Percentiles rank a stretch among this genome's conserved stretches.
Conservation (phyloP, 1,140 invertebrate species). For the Formica selysi region DNA sequence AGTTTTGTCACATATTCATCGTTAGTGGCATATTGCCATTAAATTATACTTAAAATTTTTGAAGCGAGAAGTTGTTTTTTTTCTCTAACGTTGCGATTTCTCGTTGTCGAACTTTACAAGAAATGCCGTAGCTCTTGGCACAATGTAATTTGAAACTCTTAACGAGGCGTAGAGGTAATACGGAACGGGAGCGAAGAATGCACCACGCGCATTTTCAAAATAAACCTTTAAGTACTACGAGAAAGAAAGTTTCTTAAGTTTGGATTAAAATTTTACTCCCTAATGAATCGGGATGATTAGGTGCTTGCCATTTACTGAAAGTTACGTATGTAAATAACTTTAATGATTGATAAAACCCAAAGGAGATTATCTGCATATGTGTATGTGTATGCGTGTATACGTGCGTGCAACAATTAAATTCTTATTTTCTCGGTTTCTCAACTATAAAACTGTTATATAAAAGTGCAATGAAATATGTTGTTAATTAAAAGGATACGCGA, state of each 20-base stretch:
- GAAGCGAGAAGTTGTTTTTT: constrained; percentile 3
- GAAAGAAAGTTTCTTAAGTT: constrained; percentile 32
- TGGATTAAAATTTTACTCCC: constrained; percentile 42
- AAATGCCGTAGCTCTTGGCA: constrained; percentile 38
- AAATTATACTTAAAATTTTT: constrained; percentile 36
- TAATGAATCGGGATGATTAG: constrained; percentile 26
- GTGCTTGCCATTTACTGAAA: background rate
- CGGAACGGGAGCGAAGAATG: background rate
- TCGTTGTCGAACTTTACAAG: constrained; percentile 41
- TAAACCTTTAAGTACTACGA: constrained; percentile 16
- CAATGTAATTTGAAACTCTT: constrained; percentile 59
- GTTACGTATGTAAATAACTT: constrained; percentile 9
- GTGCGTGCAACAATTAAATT: background rate
- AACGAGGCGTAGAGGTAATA: constrained; percentile 42
- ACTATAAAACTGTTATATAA: background rate
- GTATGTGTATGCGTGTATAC: too few species aligned
- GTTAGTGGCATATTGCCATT: constrained; percentile 12
- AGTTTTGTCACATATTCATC: background rate
- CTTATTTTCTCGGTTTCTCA: background rate
- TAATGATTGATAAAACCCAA: background rate
- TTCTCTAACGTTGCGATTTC: background rate
- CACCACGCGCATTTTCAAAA: constrained; percentile 36
- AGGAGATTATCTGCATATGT: background rate
- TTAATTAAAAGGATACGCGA: background rate
- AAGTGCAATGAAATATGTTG: background rate